Base-by-base conservation (phyloP, 2,888 invertebrate genomes). In the Dione juno region DNA sequence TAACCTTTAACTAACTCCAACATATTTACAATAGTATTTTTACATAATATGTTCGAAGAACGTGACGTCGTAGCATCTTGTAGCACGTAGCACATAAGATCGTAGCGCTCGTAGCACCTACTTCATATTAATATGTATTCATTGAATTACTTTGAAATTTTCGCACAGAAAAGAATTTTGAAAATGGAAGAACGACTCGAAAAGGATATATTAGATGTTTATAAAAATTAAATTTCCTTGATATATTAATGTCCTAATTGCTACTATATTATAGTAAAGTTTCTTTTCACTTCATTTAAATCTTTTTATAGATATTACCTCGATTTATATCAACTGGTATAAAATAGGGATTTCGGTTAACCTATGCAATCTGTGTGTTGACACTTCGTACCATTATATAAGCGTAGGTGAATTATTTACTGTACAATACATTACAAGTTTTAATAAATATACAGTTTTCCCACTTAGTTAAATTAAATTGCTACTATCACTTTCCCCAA, bases 71-170 rank as follows among this genome's bases (percentile, higher is more conserved):
- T 52, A 50, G 41, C 48, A 21, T 7, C 7, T 40, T 16, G 50
- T 69, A 48, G 28, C 54, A 48, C 61, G 70, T 67, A 67, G 61
- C 67, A 16, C 3, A 59, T 67, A 41, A 61, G 8, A 16, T 48
- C 37, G 67, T 58, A 71, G 57, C 63, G 19, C 19, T 9, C 35
- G 71, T 63, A 59, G 58, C 54, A 35, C 35, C 28, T 69, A 61
- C 28, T 48, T 64, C 16, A 59, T 28, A 43, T 59, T 28, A 45
- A 43, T 43, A 43, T 7, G 28, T 16, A 35, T n/a, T 45, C 45
- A 28, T 45, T 45, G 45, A 16, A 61, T n/a, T 45, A 45, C 7
- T 45, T 61, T 45, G 10, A 28, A 16, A 61, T 43, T 28, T 21
- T 45, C 8, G 1, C 3, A 5, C 10, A 16, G 37, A n/a, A 37